Evolutionary conservation across 2,113 vertebrate species (phyloP), one percentile per base, ranked within the genome.

Genomic region (Climacteris rufus): DNA sequence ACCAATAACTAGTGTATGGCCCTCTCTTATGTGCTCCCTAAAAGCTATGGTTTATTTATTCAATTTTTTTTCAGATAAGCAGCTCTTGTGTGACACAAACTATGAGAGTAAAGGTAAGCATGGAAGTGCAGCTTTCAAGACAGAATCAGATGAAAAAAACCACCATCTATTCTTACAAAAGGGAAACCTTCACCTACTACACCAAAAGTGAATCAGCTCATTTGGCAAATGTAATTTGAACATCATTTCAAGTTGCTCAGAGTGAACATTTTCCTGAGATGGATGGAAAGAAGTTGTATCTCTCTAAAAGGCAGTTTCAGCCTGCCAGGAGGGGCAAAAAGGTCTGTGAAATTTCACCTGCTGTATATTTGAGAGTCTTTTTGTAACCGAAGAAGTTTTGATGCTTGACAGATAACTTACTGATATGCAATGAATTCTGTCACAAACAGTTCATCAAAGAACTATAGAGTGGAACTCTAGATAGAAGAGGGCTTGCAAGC

Each of bases 111-210:
- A 85, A 74, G 12, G 19, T 28, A 47, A 60, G 7, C n/a, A 27
- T 10, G 27, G 13, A 12, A 40, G n/a, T 42, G 23, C 59, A 66
- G 15, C 28, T 54, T 65, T 30, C 0, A 0, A 25, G 15, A 21
- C 24, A 28, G 66, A 74, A 35, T n/a, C 11, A 31, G 24, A 53
- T 35, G 20, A 27, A 45, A 65, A n/a, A 27, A 64, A 2, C n/a
- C 22, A n/a, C 25, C 7, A 6, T 72, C 5, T 30, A 6, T 20
- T 31, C 47, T 68, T 68, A 17, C 17, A 37, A 61, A 37, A 69
- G 15, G 22, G n/a, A 69, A 63, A 37, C 23, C 13, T 37, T 56
- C 49, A 25, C 35, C 33, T 47, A 4, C 35, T 31, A 18, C 22
- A 37, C 42, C 40, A 17, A 37, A 59, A 49, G 7, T 42, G 22